Conservation (phyloP, 2,113 vertebrate genomes). For the Eudyptes chrysolophus region DNA sequence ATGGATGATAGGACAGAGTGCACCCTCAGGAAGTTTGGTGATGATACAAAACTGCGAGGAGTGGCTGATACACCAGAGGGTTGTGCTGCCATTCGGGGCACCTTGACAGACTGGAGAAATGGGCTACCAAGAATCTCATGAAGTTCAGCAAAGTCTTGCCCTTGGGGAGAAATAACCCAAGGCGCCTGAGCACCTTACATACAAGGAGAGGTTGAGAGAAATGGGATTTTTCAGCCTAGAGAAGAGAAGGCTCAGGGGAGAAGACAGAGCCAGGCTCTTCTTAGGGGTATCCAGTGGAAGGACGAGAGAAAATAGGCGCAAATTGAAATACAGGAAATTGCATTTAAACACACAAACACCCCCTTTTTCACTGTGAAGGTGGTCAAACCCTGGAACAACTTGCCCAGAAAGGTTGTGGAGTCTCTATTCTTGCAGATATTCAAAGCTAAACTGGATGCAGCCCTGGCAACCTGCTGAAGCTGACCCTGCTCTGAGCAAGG, state of each 20-base stretch:
- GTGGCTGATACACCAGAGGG: neutral
- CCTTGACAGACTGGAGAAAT: neutral
- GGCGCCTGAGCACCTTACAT: neutral
- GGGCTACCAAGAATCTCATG: neutral
- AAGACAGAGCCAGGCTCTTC: neutral
- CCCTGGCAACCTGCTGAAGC: neutral
- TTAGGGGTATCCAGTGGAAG: neutral
- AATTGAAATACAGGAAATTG: neutral
- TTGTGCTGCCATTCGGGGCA: neutral
- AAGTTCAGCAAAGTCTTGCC: neutral
- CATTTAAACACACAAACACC: neutral
- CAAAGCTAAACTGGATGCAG: neutral
- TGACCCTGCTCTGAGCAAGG: neutral
- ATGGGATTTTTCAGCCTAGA: neutral
- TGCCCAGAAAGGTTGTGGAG: neutral
- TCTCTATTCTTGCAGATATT: neutral
- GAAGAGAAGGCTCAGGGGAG: neutral
- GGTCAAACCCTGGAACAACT: neutral
- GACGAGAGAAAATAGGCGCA: neutral
- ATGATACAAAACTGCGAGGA: neutral
- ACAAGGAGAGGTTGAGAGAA: neutral
- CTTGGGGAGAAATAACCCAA: neutral
- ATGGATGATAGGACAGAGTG: neutral
- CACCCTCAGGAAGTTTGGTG: neutral
- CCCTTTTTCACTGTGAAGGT: neutral